These are phyloP conservation scores for Otis tarda DNA, from an alignment of 2,113 vertebrate species.

Conservation along the genomic window DNA sequence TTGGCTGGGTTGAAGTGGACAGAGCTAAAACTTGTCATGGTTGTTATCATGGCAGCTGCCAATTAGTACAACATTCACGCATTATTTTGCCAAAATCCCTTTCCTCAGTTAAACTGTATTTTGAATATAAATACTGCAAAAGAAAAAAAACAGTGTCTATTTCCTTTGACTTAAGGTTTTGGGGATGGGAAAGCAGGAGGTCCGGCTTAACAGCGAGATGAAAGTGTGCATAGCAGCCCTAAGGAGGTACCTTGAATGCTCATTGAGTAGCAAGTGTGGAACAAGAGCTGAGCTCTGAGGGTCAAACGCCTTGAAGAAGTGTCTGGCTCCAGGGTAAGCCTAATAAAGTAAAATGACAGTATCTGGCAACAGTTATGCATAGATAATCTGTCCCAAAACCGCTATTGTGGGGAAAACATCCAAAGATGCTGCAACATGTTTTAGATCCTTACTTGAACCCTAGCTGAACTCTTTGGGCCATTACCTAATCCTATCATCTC, in stretches of 20 bases:
- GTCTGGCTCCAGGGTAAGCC: not conserved
- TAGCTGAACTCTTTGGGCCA: not conserved
- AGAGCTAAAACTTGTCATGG: slow-evolving; percentile 54
- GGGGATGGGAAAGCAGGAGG: not conserved
- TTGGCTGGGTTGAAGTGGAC: slow-evolving; percentile 51
- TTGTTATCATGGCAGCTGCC: slow-evolving; percentile 57
- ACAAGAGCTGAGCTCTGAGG: not conserved
- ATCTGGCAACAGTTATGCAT: not conserved
- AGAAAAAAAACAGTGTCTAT: not conserved
- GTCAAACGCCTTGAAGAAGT: not conserved
- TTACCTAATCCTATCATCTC: not conserved
- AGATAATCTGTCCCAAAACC: not conserved
- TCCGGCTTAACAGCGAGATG: not conserved
- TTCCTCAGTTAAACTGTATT: slow-evolving; percentile 45
- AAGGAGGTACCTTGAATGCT: not conserved
- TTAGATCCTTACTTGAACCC: not conserved
- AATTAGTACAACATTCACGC: slow-evolving; percentile 46
- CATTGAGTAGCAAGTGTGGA: not conserved
- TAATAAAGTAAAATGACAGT: not conserved
- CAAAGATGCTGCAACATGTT: not conserved
- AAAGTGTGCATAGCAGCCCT: not conserved
- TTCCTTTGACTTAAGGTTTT: not conserved
- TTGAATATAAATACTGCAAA: slow-evolving; percentile 36
- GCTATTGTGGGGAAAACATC: accelerated
- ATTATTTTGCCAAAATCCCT: slow-evolving; percentile 49